Evolutionary conservation across 1,140 invertebrate genomes (phyloP).

Genomic region (Trichogramma pretiosum): DNA sequence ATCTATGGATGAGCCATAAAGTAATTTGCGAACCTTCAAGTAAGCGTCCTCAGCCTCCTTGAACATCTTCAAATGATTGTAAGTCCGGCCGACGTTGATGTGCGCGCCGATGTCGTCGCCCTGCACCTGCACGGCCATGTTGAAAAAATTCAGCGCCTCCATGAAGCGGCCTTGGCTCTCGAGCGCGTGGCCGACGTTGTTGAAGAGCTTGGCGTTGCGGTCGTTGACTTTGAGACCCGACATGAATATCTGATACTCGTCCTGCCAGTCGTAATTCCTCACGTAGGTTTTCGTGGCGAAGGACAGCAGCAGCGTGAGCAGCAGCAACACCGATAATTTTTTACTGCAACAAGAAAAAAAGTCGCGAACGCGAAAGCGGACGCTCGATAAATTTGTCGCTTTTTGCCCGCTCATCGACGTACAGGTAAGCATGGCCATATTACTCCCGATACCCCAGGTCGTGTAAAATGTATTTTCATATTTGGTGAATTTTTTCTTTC

Average conservation of each 20-base stretch:
- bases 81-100: slow-evolving; percentile 92
- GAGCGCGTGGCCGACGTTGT: slow-evolving; percentile 92
- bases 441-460: too few relatives aligned
- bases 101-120: slow-evolving; percentile 93
- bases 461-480: too few relatives aligned
- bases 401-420: too few relatives aligned
- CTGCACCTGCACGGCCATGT: slow-evolving; percentile 87
- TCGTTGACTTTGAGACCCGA: slow-evolving; percentile 84
- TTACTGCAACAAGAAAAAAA: slow-evolving; percentile 35
- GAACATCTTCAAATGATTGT: slow-evolving; percentile 84
- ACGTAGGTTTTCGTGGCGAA: slow-evolving; percentile 74
- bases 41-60: slow-evolving; percentile 89
- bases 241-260: slow-evolving; percentile 88
- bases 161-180: slow-evolving; percentile 75
- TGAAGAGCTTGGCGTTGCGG: slow-evolving; percentile 90
- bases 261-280: slow-evolving; percentile 86
- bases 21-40: slow-evolving; percentile 54
- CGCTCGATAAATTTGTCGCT: too few relatives aligned
- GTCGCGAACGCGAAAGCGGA: neutral
- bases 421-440: too few relatives aligned
- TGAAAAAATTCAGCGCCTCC: slow-evolving; percentile 85
- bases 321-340: slow-evolving; percentile 52
- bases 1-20: neutral
- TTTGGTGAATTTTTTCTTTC: too few relatives aligned
- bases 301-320: slow-evolving; percentile 61